Evolutionary conservation across 2,113 vertebrate genomes (phyloP), one percentile per base, ranked within the genome.

Genomic region (Hydrochoerus hydrochaeris): DNA sequence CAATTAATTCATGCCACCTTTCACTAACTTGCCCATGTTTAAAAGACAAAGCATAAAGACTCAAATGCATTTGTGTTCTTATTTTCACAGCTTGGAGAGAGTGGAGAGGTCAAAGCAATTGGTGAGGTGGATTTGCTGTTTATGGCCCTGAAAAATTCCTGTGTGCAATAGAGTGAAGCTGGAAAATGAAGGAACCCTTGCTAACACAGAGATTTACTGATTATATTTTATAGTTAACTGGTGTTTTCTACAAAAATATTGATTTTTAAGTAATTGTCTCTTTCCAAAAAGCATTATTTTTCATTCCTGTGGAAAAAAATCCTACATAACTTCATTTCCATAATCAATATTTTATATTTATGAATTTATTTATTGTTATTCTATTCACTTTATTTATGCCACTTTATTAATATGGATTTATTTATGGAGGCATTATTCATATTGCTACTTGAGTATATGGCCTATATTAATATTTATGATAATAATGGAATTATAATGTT

Each of bases 51-150:
- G 13, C 35, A 3, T 22, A 54, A 80, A 77, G 80, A 12, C 52
- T 96, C 41, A 96, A 19, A 82, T 52, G 9, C 9, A 86, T 62
- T 3, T 83, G 7, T 87, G 38, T 80, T 95, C 57, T 97, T 97
- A 57, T 91, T 93, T 97, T 96, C 84, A 85, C 96, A 99, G 99
- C 75, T 99, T 96, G 99, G 98, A 91, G 97, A 98, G 35, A 96
- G 97, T 35, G 98, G 98, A 91, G 97, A 98, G 88, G 99, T 97
- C 96, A 99, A 99, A 98, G 99, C 97, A 41, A 95, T 99, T 0
- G 98, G 99, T 85, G 99, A 99, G 82, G 91, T 99, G 83, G 97
- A 99, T 97, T 98, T 99, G 90, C 98, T 99, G 26, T 99, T 99
- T 84, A 97, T 98, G n/a, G 87, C 60, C 62, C 30, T 98, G 95